Base-by-base conservation (phyloP, 2,113 vertebrate genomes). In the Rhinopomastus cyanomelas region DNA sequence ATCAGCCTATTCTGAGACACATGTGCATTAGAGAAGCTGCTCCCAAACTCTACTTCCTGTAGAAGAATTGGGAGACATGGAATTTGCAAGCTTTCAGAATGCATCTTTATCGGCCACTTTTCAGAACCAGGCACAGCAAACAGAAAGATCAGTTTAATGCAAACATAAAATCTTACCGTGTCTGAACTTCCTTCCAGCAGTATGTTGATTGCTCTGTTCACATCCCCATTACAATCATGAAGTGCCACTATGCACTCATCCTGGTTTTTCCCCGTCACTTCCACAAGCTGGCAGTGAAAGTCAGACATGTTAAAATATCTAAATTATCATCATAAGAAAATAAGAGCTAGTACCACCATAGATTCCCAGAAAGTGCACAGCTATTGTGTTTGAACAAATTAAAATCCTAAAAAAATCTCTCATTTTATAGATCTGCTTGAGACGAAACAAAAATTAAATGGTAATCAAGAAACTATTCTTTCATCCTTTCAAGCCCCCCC, bases 161-260 rank as follows among this genome's bases (percentile, higher is more conserved):
- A 25, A n/a, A 81, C 76, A 12, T 29, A 52, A 85, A 90, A 57
- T 60, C 87, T 92, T 96, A 99, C 99, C 73, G 98, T 98, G 94
- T 98, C 98, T 76, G 98, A 98, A 90, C 96, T 98, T 92, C 98
- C 99, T 97, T 99, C 99, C 93, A 99, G 97, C 78, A 99, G 97
- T 91, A 98, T 97, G 93, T 99, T 99, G 96, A 99, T 99, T 92
- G 99, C 99, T 98, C 97, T 99, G 97, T 98, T 99, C 94, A 99
- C 97, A 68, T 99, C 99, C 81, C 98, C 98, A 27, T 99, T 98
- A 96, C 98, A 99, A 92, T 99, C 99, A 79, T 99, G 99, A 29
- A 99, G 98, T 57, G 99, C 98, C 56, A 99, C 98, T 96, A 99
- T 97, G 94, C 98, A 98, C 90, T 99, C 98, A 88, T 99, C 99